Evolutionary conservation across 2,113 vertebrate species (phyloP), one percentile per base, ranked within the genome.

Genomic region (Chloroceryle aenea): DNA sequence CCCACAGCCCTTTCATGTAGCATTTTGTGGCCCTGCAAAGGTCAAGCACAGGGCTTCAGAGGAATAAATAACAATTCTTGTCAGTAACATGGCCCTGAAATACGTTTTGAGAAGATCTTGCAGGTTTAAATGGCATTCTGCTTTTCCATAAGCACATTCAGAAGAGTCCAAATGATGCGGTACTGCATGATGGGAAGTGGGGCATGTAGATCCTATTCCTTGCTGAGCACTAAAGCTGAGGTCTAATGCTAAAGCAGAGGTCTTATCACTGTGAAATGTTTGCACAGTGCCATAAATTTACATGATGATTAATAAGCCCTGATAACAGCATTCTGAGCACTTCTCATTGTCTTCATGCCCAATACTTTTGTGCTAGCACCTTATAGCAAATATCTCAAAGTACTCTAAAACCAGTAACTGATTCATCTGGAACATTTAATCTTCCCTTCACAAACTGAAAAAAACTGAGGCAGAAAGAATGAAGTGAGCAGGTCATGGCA

Each of bases 241-340:
- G 27, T n/a, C 34, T 71, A 71, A 55, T 1, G 6, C 59, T 77
- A 34, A 47, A 61, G 40, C 18, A 58, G 73, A 95, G 68, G 75
- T 67, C 50, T 88, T 95, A 94, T 83, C 92, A 34, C 59, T 4
- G 8, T 34, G 75, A 94, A 87, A 85, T 76, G 5, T 96, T 94
- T 96, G 82, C 50, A 74, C 42, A 81, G 67, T 55, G 56, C 38
- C 86, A 69, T 69, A 69, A 80, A 91, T 75, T 86, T 93, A 71
- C 72, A 30, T 6, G 18, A 40, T 63, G 63, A 88, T 93, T 96
- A 93, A 93, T 76, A 76, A 84, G 8, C 1, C 2, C 64, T 59
- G 87, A 85, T 85, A 80, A 63, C 38, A 73, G 43, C 21, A 81
- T 77, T 67, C 45, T 77, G 88, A 93, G 42, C 18, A 26, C 50